phyloP scores from a whole-genome alignment of 1,140 invertebrate genomes.

The Bursaphelenchus mucronatus region DNA sequence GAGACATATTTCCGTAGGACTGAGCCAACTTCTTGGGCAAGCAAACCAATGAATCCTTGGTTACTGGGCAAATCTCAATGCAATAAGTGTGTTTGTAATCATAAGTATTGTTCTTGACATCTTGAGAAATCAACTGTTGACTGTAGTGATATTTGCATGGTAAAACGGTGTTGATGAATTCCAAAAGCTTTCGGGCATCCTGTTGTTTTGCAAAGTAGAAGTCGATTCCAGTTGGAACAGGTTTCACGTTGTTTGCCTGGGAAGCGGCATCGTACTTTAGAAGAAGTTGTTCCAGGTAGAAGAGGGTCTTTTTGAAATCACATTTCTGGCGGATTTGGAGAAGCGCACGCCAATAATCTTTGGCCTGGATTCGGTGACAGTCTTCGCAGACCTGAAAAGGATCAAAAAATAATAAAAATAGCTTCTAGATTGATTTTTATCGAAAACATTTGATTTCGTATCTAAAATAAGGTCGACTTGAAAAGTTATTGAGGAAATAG shows the following conservation, averaged over 20 bases:
- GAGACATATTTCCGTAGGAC: constrained; percentile 82
- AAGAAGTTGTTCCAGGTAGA: constrained; percentile 93
- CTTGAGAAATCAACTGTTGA: constrained; percentile 86
- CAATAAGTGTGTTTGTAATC: constrained; percentile 85
- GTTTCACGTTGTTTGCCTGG: constrained; percentile 86
- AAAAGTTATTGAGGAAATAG: no score
- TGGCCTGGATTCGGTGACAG: constrained; percentile 90
- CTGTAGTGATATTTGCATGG: constrained; percentile 66
- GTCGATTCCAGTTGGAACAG: constrained; percentile 85
- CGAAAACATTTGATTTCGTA: not conserved
- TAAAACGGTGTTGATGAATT: constrained; percentile 81
- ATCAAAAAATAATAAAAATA: not conserved
- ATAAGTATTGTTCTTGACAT: constrained; percentile 90
- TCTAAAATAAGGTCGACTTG: not conserved
- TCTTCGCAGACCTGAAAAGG: constrained; percentile 79
- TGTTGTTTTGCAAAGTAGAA: constrained; percentile 87
- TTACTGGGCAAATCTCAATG: constrained; percentile 91
- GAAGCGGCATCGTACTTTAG: constrained; percentile 79
- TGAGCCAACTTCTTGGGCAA: constrained; percentile 80
- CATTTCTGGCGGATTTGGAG: constrained; percentile 70
- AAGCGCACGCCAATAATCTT: constrained; percentile 90
- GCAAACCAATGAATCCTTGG: constrained; percentile 90
- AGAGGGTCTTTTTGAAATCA: constrained; percentile 95
- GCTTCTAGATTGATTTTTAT: not conserved
- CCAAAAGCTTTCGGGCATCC: constrained; percentile 87